Base-by-base conservation (phyloP, 2,797 vertebrate species). In the Microctenopoma steveboyesi region DNA sequence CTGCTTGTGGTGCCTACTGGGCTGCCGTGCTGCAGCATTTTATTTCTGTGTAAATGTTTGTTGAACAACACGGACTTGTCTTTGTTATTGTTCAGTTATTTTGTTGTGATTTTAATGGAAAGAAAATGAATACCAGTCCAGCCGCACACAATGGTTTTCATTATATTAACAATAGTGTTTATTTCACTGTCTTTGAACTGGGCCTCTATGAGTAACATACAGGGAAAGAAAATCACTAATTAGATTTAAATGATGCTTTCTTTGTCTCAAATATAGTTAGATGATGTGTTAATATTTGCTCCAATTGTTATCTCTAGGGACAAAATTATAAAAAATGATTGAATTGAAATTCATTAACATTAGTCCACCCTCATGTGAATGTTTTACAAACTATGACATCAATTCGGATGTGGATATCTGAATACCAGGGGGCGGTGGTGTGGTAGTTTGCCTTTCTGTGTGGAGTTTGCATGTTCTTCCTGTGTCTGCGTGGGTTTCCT, bases 161-260 rank as follows among this genome's bases (percentile, higher is more conserved):
- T 92, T 91, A 92, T 81, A 77, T 81, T 80, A 89, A 91, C 88
- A 91, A 88, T 82, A 83, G 85, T 84, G 88, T 91, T 91, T 90
- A 91, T 90, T 90, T 90, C 63, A 83, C 76, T 74, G 74, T 76
- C 62, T 79, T 76, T 88, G 73, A 85, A 78, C 68, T 64, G 30
- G 56, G 72, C 61, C 63, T 56, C 35, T 61, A 49, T 72, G 64
- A 69, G 68, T 56, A 77, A 81, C 72, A 60, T 53, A 63, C 80
- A 74, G 30, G 58, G 57, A 62, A 69, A 82, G 74, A 59, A 66
- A 63, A 78, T 82, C 59, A 66, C 52, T 53, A 69, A 81, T 86
- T 81, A 54, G 59, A 81, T 72, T 79, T 68, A 61, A 84, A 55
- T 54, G 52, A 58, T 76, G 64, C 64, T 66, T 61, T 76, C 35